These are phyloP conservation scores for Laterallus jamaicensis DNA, from an alignment of 2,113 vertebrate species.

Conservation along the genomic window DNA sequence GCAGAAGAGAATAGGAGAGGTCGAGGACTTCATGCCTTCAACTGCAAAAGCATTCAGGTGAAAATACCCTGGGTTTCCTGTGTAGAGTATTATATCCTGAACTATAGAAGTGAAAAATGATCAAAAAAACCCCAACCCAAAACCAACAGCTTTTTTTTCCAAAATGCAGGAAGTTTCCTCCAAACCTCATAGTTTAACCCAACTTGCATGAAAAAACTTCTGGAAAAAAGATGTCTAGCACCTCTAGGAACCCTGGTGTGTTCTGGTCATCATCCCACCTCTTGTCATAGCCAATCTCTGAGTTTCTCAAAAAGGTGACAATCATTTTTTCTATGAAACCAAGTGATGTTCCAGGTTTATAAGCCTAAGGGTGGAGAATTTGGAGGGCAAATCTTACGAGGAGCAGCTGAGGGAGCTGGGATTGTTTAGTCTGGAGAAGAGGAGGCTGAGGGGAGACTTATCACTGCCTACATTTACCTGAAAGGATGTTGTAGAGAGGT, in stretches of 20 bases:
- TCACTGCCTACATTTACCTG: no score
- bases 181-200: not conserved
- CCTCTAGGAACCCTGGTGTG: not conserved
- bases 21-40: not conserved
- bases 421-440: no score
- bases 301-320: not conserved
- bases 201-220: not conserved
- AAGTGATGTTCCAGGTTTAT: not conserved
- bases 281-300: not conserved
- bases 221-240: not conserved
- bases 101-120: not conserved
- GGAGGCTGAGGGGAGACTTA: no score
- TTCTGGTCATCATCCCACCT: not conserved
- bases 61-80: not conserved
- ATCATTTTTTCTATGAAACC: not conserved
- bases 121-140: not conserved
- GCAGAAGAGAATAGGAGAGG: not conserved
- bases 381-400: no score
- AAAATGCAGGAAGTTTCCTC: not conserved
- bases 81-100: not conserved
- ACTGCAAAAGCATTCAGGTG: not conserved
- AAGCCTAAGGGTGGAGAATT: not conserved
- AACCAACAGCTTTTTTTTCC: not conserved
- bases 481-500: no score
- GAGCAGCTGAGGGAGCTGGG: no score